Conservation (phyloP, 2,797 vertebrate species). For the Acanthurus tractus region DNA sequence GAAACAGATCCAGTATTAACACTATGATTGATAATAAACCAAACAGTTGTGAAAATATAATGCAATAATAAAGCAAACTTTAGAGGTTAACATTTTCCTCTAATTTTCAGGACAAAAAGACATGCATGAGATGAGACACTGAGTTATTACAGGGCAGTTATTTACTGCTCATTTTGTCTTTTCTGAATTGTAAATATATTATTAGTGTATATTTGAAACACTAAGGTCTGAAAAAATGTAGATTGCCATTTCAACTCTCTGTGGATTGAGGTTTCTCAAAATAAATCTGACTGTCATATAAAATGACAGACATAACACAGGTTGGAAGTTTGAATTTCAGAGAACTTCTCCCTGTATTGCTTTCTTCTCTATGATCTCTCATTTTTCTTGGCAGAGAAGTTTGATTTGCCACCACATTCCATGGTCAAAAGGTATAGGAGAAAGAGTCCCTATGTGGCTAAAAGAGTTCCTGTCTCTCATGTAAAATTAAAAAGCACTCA, state of each 20-base stretch:
- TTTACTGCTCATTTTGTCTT: conserved; percentile 3
- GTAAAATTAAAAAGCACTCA: conserved; percentile 75
- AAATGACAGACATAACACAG: conserved; percentile 23
- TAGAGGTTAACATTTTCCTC: conserved; percentile 31
- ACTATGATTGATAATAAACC: conserved; percentile 45
- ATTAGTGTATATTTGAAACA: neutral
- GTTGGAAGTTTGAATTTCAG: conserved; percentile 39
- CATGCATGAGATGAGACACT: conserved; percentile 23
- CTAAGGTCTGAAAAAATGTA: neutral
- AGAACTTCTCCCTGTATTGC: conserved; percentile 26
- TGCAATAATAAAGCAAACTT: conserved; percentile 33
- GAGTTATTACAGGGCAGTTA: neutral
- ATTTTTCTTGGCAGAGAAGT: conserved; percentile 69
- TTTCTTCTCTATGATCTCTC: conserved; percentile 32
- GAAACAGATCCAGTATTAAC: conserved; percentile 40
- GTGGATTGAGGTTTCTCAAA: neutral
- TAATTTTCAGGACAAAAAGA: conserved; percentile 30
- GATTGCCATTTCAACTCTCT: neutral
- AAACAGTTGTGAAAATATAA: conserved; percentile 48
- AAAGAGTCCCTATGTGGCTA: conserved; percentile 44
- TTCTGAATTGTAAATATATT: neutral
- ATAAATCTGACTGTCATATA: conserved; percentile 15
- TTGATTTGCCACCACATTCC: conserved; percentile 62
- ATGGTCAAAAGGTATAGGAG: conserved; percentile 46
- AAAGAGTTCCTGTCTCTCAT: conserved; percentile 61